Evolutionary conservation across 2,113 vertebrate genomes (phyloP).

Genomic region (Thomomys bottae): DNA sequence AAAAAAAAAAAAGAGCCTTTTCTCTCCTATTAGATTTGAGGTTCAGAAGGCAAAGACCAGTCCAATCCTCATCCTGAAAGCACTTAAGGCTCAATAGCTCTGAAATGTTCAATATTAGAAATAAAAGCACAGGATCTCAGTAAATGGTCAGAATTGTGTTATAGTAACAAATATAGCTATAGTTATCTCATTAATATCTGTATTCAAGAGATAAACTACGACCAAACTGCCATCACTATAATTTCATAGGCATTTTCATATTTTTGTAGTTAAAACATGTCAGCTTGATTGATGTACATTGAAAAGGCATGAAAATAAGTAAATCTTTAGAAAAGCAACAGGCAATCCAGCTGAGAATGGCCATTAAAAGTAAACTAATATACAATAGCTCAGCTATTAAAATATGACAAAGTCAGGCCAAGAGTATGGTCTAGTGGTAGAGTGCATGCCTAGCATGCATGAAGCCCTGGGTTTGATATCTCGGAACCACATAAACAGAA

Average conservation of each 20-base stretch:
- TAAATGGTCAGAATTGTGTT: background rate
- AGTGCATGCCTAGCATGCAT: too few species aligned
- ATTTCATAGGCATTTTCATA: background rate
- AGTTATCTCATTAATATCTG: background rate
- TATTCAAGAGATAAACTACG: background rate
- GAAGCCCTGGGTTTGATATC: too few species aligned
- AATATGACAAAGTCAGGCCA: too few species aligned
- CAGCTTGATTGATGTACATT: background rate
- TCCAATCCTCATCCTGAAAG: background rate
- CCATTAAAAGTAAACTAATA: background rate
- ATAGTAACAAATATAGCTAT: background rate
- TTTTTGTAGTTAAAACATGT: background rate
- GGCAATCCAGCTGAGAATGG: background rate
- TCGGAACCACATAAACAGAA: too few species aligned
- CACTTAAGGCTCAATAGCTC: background rate
- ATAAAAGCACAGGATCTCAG: background rate
- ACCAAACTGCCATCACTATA: background rate
- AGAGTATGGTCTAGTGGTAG: too few species aligned
- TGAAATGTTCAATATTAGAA: conserved; percentile 16
- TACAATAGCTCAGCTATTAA: background rate
- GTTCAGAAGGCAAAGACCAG: background rate
- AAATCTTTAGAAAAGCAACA: conserved; percentile 7
- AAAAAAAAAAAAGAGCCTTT: background rate
- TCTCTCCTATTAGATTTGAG: background rate
- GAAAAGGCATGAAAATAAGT: conserved; percentile 6